A percentile compares a stretch with the other conserved stretches of the same genome.
These are phyloP conservation scores for Drosophila bunnanda DNA, from an alignment of 2,888 invertebrate genomes.

Conservation along the genomic window DNA sequence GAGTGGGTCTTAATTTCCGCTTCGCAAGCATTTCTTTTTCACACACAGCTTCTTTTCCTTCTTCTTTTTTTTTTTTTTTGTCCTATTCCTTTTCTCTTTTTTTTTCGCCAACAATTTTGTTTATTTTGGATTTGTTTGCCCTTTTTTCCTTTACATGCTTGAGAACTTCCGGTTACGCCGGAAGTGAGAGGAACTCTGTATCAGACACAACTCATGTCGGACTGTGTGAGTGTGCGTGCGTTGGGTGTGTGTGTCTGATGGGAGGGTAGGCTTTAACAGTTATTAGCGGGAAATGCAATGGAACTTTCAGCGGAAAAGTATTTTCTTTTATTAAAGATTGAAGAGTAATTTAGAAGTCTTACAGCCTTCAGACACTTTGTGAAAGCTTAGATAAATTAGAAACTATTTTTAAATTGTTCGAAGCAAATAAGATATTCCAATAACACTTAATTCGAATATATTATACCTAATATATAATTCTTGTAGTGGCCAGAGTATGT, in stretches of 20 bases:
- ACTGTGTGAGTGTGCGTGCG: conserved; percentile 48
- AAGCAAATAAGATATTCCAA: no score
- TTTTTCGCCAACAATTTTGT: conserved; percentile 56
- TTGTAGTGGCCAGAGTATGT: no score
- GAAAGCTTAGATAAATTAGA: not conserved
- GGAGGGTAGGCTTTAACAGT: conserved; percentile 62
- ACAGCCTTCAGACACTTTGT: not conserved
- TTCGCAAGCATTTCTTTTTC: conserved; percentile 74
- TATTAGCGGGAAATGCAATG: conserved; percentile 73
- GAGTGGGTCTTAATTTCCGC: conserved; percentile 81
- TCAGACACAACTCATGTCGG: conserved; percentile 42
- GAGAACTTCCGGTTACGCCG: conserved; percentile 75
- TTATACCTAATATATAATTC: no score
- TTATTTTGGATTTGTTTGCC: conserved; percentile 80
- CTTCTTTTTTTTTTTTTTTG: conserved; percentile 17
- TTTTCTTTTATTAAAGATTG: not conserved
- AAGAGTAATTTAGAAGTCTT: no score
- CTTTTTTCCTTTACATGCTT: conserved; percentile 60
- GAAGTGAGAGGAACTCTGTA: conserved; percentile 58
- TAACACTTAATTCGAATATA: no score
- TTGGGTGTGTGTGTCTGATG: conserved; percentile 23
- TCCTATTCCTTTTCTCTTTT: conserved; percentile 30
- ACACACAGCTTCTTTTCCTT: conserved; percentile 40
- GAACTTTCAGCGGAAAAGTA: conserved; percentile 19
- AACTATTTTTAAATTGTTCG: not conserved